phyloP scores from a whole-genome alignment of 2,888 invertebrate genomes.

The Serripes groenlandicus region DNA sequence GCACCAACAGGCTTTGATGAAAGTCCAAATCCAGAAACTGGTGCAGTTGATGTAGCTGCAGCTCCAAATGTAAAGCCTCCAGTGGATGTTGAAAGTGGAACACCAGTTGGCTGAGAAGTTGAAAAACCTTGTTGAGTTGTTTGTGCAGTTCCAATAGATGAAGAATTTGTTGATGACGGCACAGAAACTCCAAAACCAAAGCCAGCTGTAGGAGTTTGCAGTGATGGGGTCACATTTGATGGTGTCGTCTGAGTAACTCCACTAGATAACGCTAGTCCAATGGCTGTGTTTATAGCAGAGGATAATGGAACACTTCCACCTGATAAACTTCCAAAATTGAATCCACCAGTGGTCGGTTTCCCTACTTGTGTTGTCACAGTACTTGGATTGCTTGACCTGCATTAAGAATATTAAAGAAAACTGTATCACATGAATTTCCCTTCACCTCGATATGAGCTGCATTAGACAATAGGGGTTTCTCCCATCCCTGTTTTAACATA shows the following conservation, averaged over 20 bases:
- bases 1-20: neutral
- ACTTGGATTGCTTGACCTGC: neutral
- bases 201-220: neutral
- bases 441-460: no score
- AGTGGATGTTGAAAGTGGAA: neutral
- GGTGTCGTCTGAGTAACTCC: neutral
- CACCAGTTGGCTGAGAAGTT: no score
- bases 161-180: neutral
- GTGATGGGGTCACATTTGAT: neutral
- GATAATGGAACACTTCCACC: neutral
- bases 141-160: neutral
- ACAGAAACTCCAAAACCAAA: neutral
- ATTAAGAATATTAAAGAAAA: no score
- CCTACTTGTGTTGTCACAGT: neutral
- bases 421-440: no score
- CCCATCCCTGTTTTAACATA: no score
- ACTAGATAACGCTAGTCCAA: no score
- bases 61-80: slow-evolving; percentile 11
- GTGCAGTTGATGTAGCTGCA: neutral
- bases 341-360: neutral
- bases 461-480: neutral
- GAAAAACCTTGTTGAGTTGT: neutral
- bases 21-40: neutral
- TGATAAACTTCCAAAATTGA: neutral
- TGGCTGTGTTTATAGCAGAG: neutral